These are phyloP conservation scores for Neodiprion virginianus DNA, from an alignment of 1,140 invertebrate genomes.

Conservation along the genomic window DNA sequence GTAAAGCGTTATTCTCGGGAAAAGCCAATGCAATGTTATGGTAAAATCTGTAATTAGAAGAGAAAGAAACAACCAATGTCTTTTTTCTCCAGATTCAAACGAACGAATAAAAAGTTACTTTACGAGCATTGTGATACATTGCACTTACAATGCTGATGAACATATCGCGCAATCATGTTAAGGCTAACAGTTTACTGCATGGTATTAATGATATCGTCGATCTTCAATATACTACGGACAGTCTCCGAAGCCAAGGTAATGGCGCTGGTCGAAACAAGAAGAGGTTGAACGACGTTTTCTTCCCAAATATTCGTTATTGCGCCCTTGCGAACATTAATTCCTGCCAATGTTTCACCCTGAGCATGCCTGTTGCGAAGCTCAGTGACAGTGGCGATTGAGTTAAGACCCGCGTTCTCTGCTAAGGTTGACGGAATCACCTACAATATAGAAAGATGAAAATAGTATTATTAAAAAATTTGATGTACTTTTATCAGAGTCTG, in stretches of 20 bases:
- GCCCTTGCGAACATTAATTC: slow-evolving; percentile 97
- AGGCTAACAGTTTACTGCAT: slow-evolving; percentile 42
- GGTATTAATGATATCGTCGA: slow-evolving; percentile 94
- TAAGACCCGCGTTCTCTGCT: slow-evolving; percentile 99
- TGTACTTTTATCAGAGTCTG: too few relatives aligned
- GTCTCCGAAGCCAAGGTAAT: slow-evolving; percentile 96
- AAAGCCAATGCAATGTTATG: not conserved
- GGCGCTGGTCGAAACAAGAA: slow-evolving; percentile 93
- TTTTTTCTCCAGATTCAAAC: not conserved
- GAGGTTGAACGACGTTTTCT: slow-evolving; percentile 97
- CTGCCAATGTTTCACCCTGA: slow-evolving; percentile 79
- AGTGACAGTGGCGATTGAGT: slow-evolving; percentile 96
- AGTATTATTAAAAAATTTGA: not conserved
- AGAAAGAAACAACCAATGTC: not conserved
- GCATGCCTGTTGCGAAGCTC: slow-evolving; percentile 95
- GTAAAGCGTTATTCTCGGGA: slow-evolving; percentile 1
- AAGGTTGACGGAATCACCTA: slow-evolving; percentile 90
- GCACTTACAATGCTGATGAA: slow-evolving; percentile 1
- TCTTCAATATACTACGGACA: slow-evolving; percentile 97
- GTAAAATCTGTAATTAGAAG: not conserved
- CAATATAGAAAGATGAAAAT: slow-evolving; percentile 18
- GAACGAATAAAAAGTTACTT: too few relatives aligned
- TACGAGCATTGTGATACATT: too few relatives aligned
- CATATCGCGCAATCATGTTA: not conserved
- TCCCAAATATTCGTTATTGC: slow-evolving; percentile 95